Base-by-base conservation (phyloP, 1,140 invertebrate genomes). In the Diabrotica virgifera region DNA sequence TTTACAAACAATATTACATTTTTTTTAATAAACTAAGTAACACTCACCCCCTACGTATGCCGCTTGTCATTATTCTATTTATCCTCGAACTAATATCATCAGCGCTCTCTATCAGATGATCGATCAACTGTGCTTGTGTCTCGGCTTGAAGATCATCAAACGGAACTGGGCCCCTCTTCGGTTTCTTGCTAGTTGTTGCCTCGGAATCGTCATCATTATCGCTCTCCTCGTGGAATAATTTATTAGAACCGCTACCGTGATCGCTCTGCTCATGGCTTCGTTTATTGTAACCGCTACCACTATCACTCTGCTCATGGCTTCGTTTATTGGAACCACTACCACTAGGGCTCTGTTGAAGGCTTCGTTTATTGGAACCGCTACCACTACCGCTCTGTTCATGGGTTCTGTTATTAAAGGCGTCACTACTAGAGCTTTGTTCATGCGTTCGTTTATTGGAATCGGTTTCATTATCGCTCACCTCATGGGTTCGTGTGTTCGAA, bases 61-160 rank as follows among this genome's bases (percentile, higher is more conserved):
- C 4, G 24, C 24, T 24, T 4, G 24, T 24, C 36, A 57, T 37
- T 36, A 57, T 36, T 37, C 35, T 57, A 24, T 57, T n/a, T 57
- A 57, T 57, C 11, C 35, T 24, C 6, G 6, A 36, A n/a, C 37
- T 57, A 35, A 57, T 36, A 5, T 60, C 50, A 51, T 60, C 40
- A 24, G 46, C 46, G 35, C 40, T 60, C 24, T 51, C 24, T 24
- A 60, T n/a, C 36, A 60, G 35, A 6, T 60, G 9, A 52, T 52
- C 52, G 5, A 51, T 46, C 24, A 52, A 13, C 12, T 14, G 9
- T 50, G 40, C 59, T 52, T 52, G 40, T n/a, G 38, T 46, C 35
- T 60, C 59, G 24, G 13, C 12, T 14, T 10, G 50, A 6, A 60
- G 14, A 6, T n/a, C 40, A 5, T 60, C 50, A 5, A 60, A 52